phyloP scores from a whole-genome alignment of 2,113 vertebrate genomes.

The Mus musculus region GRCm39 chr5:60123501-60124000 shows the following conservation, averaged over 20 bases:
- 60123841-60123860: too few species aligned
- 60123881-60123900: too few species aligned
- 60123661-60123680: background rate
- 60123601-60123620: background rate
- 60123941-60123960: accelerated
- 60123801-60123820: too few species aligned
- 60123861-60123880: too few species aligned
- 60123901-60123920: too few species aligned
- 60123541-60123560: background rate
- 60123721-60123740: background rate
- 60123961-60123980: background rate
- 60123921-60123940: too few species aligned
- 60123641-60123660: background rate
- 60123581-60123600: background rate
- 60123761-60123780: too few species aligned
- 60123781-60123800: background rate
- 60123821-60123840: too few species aligned
- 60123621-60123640: background rate
- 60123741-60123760: background rate
- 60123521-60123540: background rate
- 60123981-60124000: too few species aligned
- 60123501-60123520: background rate
- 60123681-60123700: background rate
- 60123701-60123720: background rate
- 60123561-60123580: background rate